These are phyloP conservation scores for Heterotilapia buettikoferi DNA, from an alignment of 2,113 vertebrate species.

Conservation along the genomic window DNA sequence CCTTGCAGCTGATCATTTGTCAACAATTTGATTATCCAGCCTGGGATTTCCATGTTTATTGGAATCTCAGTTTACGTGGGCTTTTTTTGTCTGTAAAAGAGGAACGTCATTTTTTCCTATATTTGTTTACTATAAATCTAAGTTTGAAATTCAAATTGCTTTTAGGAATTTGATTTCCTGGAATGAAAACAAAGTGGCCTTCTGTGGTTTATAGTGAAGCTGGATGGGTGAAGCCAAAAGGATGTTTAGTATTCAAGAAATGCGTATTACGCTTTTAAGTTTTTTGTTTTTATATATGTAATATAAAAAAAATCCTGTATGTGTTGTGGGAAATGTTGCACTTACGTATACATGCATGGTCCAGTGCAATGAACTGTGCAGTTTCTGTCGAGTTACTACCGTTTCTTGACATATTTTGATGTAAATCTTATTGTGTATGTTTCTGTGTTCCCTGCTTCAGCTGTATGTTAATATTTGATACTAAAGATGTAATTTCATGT, in stretches of 20 bases:
- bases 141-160: neutral
- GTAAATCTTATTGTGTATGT: neutral
- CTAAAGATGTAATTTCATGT: neutral
- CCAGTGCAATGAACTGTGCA: neutral
- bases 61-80: neutral
- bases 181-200: neutral
- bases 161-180: neutral
- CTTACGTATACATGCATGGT: neutral
- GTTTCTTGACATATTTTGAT: neutral
- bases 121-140: neutral
- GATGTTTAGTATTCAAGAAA: neutral
- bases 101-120: neutral
- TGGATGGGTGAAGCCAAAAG: slow-evolving; percentile 19
- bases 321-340: slow-evolving; percentile 10
- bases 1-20: neutral
- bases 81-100: neutral
- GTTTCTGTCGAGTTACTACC: neutral
- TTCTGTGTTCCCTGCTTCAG: neutral
- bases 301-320: neutral
- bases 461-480: slow-evolving; percentile 46
- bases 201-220: neutral
- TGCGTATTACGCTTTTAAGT: neutral
- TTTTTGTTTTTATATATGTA: neutral
- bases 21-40: slow-evolving; percentile 9
- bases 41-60: neutral